These are phyloP conservation scores for Eulithis testata DNA, from an alignment of 2,888 invertebrate genomes.

Conservation along the genomic window DNA sequence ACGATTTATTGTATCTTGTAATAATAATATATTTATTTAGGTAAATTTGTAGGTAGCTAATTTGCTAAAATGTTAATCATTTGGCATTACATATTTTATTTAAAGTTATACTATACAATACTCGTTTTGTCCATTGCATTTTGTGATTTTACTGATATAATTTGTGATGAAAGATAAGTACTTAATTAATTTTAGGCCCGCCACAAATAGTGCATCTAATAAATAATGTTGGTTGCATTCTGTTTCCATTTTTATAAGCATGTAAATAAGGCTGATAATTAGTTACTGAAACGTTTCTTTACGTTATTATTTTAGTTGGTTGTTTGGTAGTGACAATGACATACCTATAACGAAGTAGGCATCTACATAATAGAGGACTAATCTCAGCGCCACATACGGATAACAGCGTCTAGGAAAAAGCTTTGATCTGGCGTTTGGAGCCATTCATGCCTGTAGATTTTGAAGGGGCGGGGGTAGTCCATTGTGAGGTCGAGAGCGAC, in stretches of 20 bases:
- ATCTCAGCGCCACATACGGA: conserved; percentile 7
- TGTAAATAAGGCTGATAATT: conserved; percentile 74
- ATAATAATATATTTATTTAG: conserved; percentile 42
- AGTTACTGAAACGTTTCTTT: conserved; percentile 57
- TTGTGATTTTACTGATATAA: conserved; percentile 56
- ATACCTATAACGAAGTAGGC: background rate
- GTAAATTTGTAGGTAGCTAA: conserved; percentile 74
- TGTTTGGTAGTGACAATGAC: conserved; percentile 34
- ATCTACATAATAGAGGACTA: conserved; percentile 4
- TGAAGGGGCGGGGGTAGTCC: background rate
- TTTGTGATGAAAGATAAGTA: conserved; percentile 58
- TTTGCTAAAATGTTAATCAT: conserved; percentile 61
- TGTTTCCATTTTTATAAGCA: conserved; percentile 56
- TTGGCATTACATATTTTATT: conserved; percentile 39
- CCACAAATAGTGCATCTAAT: conserved; percentile 53
- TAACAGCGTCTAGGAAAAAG: conserved; percentile 4
- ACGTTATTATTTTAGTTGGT: conserved; percentile 40
- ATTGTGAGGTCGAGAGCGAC: background rate
- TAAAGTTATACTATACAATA: conserved; percentile 45
- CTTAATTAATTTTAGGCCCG: conserved; percentile 64
- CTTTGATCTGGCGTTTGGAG: conserved; percentile 17
- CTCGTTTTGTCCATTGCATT: conserved; percentile 50
- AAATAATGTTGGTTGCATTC: conserved; percentile 52
- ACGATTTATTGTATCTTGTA: conserved; percentile 32
- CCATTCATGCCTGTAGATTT: conserved; percentile 4